Percentiles rank a stretch among this genome's conserved stretches.
Evolutionary conservation across 2,888 invertebrate species (phyloP).

Genomic region (Copidosoma aretas): DNA sequence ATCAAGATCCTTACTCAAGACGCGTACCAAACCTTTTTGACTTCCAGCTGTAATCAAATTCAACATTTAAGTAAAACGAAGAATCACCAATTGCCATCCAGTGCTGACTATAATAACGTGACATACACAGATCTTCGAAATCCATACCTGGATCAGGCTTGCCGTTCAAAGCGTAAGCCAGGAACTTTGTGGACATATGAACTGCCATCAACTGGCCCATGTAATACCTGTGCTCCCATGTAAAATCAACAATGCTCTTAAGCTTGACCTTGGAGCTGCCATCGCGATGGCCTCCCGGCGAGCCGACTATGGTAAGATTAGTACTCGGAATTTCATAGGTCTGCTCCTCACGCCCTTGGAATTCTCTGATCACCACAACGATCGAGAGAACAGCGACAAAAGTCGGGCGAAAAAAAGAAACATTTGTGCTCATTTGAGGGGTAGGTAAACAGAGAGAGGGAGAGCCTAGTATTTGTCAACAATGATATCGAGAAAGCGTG

Average conservation of each 20-base stretch:
- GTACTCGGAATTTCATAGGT: slow-evolving; percentile 67
- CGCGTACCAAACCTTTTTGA: slow-evolving; percentile 78
- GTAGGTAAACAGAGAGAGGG: neutral
- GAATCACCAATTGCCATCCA: too few relatives aligned
- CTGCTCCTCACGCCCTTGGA: slow-evolving; percentile 69
- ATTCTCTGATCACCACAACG: slow-evolving; percentile 61
- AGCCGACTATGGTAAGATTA: slow-evolving; percentile 75
- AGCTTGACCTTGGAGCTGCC: slow-evolving; percentile 91
- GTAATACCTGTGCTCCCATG: slow-evolving; percentile 90
- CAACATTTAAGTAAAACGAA: neutral
- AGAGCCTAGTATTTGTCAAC: too few relatives aligned
- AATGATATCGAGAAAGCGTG: too few relatives aligned
- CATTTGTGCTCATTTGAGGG: neutral
- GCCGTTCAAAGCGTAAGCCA: slow-evolving; percentile 94
- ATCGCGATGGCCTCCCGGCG: slow-evolving; percentile 76
- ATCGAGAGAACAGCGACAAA: slow-evolving; percentile 7
- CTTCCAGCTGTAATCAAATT: slow-evolving; percentile 48
- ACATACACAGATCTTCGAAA: too few relatives aligned
- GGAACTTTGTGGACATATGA: slow-evolving; percentile 82
- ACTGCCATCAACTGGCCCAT: slow-evolving; percentile 87
- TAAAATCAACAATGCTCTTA: slow-evolving; percentile 88
- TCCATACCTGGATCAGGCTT: slow-evolving; percentile 40
- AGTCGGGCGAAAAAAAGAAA: neutral
- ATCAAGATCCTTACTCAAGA: slow-evolving; percentile 79
- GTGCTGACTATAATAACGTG: too few relatives aligned